These are phyloP conservation scores for Calyptomena viridis DNA, from an alignment of 2,113 vertebrate genomes.

Conservation along the genomic window DNA sequence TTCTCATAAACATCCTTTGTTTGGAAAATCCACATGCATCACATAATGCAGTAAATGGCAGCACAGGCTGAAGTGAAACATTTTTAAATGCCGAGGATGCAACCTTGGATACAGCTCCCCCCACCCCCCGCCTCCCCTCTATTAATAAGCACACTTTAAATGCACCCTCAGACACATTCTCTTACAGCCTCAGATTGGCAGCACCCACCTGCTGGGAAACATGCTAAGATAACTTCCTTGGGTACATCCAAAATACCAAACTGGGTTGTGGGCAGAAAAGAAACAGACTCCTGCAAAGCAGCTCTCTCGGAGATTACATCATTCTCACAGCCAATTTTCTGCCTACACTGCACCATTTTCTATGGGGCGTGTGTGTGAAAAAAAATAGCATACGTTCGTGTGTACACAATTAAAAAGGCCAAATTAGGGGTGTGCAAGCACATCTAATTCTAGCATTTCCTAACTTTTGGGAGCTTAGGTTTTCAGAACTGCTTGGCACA, in stretches of 20 bases:
- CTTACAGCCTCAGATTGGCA: conserved; percentile 6
- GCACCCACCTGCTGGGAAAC: conserved; percentile 53
- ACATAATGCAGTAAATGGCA: conserved; percentile 52
- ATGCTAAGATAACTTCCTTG: conserved; percentile 27
- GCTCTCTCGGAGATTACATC: conserved; percentile 26
- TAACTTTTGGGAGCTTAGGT: not conserved
- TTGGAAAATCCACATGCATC: conserved; percentile 61
- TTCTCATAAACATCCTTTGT: conserved; percentile 60
- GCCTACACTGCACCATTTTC: conserved; percentile 48
- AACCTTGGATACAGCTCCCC: conserved; percentile 51
- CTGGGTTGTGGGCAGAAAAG: conserved; percentile 3
- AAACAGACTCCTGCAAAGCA: conserved; percentile 28
- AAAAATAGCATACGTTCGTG: not conserved
- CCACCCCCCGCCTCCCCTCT: not conserved
- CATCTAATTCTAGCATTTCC: not conserved
- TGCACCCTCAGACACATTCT: not conserved
- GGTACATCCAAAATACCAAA: conserved; percentile 54
- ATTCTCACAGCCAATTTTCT: conserved; percentile 34
- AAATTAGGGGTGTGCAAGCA: not conserved
- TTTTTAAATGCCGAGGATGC: conserved; percentile 51
- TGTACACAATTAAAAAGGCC: not conserved
- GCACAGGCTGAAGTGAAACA: conserved; percentile 8
- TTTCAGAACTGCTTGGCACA: not conserved
- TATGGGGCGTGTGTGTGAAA: not conserved
- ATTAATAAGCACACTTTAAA: not conserved